Evolutionary conservation across 2,113 vertebrate species (phyloP), one percentile per base, ranked within the genome.

Genomic region (Mirounga angustirostris): DNA sequence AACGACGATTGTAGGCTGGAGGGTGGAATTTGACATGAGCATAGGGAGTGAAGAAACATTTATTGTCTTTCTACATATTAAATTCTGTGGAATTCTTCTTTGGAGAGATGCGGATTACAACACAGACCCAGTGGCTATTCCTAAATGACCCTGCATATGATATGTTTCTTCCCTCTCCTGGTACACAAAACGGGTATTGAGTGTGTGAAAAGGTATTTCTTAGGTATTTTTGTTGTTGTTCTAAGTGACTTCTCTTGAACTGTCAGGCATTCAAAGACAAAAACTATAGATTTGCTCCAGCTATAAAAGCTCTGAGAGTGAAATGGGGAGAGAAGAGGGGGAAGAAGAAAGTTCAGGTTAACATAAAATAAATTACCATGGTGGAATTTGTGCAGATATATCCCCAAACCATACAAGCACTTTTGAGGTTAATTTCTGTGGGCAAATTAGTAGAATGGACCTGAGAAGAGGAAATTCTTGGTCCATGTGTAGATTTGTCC

Each of bases 341-440:
- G 43, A 40, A 58, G n/a, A 71, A 79, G 54, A 21, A 73, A 82
- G 46, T 71, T 91, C 21, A 58, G 28, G n/a, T 59, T 91, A 67
- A 43, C 18, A 65, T 9, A 54, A 90, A 78, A 71, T 8, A 54
- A 90, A 82, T 28, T 30, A 26, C 58, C 50, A 13, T 19, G 6
- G 69, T 18, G 18, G 11, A 33, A 90, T 84, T 87, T 65, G 16
- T 91, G 7, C 22, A 79, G 12, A 4, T 50, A 13, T 33, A 24
- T 33, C 5, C 33, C 67, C 18, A 91, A 81, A n/a, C 7, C 40
- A 9, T 18, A 21, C 2, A 22, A 56, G 7, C 46, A 78, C 46
- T 61, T 95, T 43, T 85, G 43, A 91, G 40, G n/a, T 78, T 73
- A 71, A 94, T 86, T 95, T 78, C 33, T 71, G n/a, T 50, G 11